These are phyloP conservation scores for Elachura formosa DNA, from an alignment of 2,113 vertebrate species.

Conservation along the genomic window DNA sequence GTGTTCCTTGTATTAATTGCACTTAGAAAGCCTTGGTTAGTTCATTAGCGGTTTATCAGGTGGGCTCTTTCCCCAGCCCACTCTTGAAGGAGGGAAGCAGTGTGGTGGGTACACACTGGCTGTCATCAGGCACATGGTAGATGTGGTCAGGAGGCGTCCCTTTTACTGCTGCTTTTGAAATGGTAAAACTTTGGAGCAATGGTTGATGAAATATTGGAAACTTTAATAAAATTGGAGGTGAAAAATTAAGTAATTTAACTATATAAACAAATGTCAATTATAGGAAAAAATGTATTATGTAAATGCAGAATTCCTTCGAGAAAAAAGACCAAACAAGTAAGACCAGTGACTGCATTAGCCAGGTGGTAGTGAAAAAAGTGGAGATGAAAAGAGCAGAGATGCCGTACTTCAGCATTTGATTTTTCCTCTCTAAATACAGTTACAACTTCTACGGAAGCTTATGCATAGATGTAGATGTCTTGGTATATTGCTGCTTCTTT, in stretches of 20 bases:
- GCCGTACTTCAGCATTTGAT: not conserved
- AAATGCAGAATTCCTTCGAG: not conserved
- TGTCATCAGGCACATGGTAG: not conserved
- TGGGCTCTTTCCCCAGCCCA: not conserved
- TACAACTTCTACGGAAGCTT: not conserved
- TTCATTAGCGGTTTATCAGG: not conserved
- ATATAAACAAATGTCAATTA: not conserved
- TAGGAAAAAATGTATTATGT: not conserved
- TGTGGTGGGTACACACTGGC: not conserved
- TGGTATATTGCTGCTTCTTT: not conserved
- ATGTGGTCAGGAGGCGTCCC: not conserved
- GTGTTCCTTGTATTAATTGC: not conserved
- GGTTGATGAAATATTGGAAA: not conserved
- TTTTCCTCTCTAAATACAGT: not conserved
- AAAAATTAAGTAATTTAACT: not conserved
- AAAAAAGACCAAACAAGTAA: not conserved
- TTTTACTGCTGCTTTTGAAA: not conserved
- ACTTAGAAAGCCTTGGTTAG: not conserved
- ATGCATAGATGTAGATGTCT: not conserved
- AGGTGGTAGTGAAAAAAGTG: not conserved
- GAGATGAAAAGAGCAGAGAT: not conserved
- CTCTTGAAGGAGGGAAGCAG: not conserved
- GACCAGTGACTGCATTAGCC: not conserved
- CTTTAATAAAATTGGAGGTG: not conserved
- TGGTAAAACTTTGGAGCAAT: not conserved